Evolutionary conservation across 2,113 vertebrate species (phyloP), one percentile per base, ranked within the genome.

Genomic region (Tachuris rubrigastra): DNA sequence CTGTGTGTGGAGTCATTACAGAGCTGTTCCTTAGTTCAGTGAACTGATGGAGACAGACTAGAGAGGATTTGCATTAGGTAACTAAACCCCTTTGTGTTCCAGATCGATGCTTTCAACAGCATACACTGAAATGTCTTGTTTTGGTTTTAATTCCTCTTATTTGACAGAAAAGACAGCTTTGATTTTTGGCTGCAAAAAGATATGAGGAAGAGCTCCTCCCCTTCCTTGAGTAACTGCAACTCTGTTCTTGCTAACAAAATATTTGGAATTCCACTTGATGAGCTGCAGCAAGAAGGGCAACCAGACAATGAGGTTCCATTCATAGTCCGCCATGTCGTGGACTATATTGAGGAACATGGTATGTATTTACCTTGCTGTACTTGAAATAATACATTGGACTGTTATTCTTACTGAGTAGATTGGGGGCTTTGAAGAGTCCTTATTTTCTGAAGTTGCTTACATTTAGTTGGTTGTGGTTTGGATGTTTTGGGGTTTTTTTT

Each of bases 151-250:
- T 96, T 94, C 86, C 76, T 95, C 92, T 96, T 88, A 88, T 94
- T 97, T 97, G 98, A 98, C 98, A 98, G 98, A 98, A 98, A 98
- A 98, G 98, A 98, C 98, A 98, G 98, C 98, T 98, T 98, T 98
- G 98, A 98, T 98, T 99, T 99, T 98, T 98, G 98, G 98, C 98
- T 98, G 98, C 98, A 98, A 97, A 98, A 98, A 99, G 99, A 99
- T 99, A 99, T 99, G 99, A 99, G 99, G 99, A 99, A 99, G 99
- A 99, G 99, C 97, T 98, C 98, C 98, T 99, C 99, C 98, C 98
- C 98, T 98, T 99, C 99, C 98, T 99, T 99, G 98, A 98, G 98
- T 98, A 98, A 98, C 98, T 98, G 98, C 91, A 99, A 99, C 98
- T 99, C 99, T 96, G 98, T 98, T 97, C 98, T 98, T 98, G 98